A percentile compares a stretch with the other conserved stretches of the same genome.
phyloP scores from a whole-genome alignment of 2,113 vertebrate species.

The Nematolebias whitei region DNA sequence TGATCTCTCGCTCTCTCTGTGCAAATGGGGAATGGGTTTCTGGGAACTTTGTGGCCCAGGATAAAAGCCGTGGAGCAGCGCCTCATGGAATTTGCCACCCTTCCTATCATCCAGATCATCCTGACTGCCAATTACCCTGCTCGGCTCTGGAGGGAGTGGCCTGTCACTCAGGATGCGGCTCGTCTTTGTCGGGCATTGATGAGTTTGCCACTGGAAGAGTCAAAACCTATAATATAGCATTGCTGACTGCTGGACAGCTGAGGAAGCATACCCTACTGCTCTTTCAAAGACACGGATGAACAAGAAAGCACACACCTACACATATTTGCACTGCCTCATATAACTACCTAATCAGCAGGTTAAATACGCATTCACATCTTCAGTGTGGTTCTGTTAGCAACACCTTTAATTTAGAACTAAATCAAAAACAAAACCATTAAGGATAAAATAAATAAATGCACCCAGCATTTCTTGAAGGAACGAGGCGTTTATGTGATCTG shows the following conservation, averaged over 20 bases:
- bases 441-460: neutral
- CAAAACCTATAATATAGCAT: slow-evolving; percentile 44
- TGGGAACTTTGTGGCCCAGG: slow-evolving; percentile 65
- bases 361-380: neutral
- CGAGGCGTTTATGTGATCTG: no score
- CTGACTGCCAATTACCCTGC: slow-evolving; percentile 82
- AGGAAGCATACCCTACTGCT: slow-evolving; percentile 5
- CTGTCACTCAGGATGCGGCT: slow-evolving; percentile 77
- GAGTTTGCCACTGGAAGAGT: slow-evolving; percentile 51
- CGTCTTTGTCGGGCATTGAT: slow-evolving; percentile 53
- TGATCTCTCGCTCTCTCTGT: slow-evolving; percentile 42
- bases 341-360: slow-evolving; percentile 10
- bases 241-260: slow-evolving; percentile 37
- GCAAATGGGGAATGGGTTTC: slow-evolving; percentile 62
- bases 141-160: slow-evolving; percentile 69
- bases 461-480: no score
- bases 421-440: slow-evolving; percentile 9
- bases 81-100: slow-evolving; percentile 71
- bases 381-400: slow-evolving; percentile 7
- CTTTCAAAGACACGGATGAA: neutral
- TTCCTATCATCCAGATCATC: slow-evolving; percentile 77
- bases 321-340: neutral
- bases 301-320: neutral
- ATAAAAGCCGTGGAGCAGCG: slow-evolving; percentile 63
- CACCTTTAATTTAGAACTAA: slow-evolving; percentile 3